Percentiles rank a stretch among this genome's conserved stretches.
These are phyloP conservation scores for Phrynocephalus vlangalii DNA, from an alignment of 2,797 vertebrate genomes.

Conservation along the genomic window DNA sequence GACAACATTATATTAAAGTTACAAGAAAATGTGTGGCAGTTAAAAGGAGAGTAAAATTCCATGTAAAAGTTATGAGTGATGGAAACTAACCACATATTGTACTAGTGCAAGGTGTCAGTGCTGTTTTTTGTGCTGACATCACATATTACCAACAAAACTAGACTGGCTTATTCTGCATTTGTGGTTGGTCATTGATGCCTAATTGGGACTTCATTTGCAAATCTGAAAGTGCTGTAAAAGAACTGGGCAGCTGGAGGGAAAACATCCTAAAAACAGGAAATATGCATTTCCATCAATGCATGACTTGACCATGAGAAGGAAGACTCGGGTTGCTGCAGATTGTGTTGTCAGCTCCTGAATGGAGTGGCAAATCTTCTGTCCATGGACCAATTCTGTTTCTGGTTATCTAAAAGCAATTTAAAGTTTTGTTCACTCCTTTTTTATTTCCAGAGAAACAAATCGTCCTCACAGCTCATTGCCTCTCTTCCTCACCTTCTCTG, in stretches of 20 bases:
- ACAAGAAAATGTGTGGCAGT: no score
- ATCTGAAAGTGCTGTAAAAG: no score
- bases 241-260: no score
- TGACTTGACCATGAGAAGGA: no score
- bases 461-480: background rate
- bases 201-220: no score
- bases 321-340: background rate
- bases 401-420: background rate
- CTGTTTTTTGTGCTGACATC: background rate
- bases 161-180: no score
- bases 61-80: no score
- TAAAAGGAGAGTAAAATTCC: no score
- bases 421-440: background rate
- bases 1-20: no score
- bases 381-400: background rate
- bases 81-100: background rate
- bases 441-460: constrained; percentile 18
- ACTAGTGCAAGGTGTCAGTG: background rate
- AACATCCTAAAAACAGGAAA: background rate
- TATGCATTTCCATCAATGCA: no score
- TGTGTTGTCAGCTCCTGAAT: background rate
- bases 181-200: no score
- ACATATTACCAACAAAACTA: no score
- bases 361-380: background rate
- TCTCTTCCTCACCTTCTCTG: background rate